Evolutionary conservation across 2,888 invertebrate species (phyloP), one percentile per base, ranked within the genome.

Genomic region (Epistrophe grossulariae): DNA sequence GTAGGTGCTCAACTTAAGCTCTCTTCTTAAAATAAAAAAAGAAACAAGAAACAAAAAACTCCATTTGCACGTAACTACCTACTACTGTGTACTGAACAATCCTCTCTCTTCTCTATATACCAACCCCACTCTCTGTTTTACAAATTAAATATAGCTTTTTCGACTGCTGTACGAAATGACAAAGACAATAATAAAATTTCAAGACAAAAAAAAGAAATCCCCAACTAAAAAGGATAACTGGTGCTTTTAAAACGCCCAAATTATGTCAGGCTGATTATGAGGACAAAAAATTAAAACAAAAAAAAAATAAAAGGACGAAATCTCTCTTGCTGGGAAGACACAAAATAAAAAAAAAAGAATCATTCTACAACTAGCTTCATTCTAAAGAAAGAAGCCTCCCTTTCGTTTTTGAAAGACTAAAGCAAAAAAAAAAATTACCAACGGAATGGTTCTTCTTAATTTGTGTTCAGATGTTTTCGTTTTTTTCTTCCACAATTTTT

Each of bases 231-330:
- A 78, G 81, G 62, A 85, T 74, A 74, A 85, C 73, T 82, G 70
- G 78, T 52, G 64, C 76, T 72, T 87, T 87, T 60, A 79, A 83
- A 87, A 79, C 83, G 87, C 87, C 83, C 83, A 83, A 83, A 87
- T 83, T 87, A 87, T 87, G 87, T 79, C 83, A 83, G 79, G 79
- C 87, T 87, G 71, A 76, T 87, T 82, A 66, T 82, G 66, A 82
- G 72, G 40, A 76, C 55, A 74, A 52, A 66, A 52, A 57, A 45
- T 24, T 48, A 5, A 52, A 59, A 17, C 7, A 38, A 17, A 19
- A 60, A 35, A 17, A 5, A 52, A 59, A 17, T 7, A 38, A 17
- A 19, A 60, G 24, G 43, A 62, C 31, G 9, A 68, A 71, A 50
- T 48, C 43, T 48, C 43, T 48, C 45, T 10, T 10, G 11, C 43